Evolutionary conservation across 1,140 invertebrate genomes (phyloP).

Genomic region (Drosophila kepulauana): DNA sequence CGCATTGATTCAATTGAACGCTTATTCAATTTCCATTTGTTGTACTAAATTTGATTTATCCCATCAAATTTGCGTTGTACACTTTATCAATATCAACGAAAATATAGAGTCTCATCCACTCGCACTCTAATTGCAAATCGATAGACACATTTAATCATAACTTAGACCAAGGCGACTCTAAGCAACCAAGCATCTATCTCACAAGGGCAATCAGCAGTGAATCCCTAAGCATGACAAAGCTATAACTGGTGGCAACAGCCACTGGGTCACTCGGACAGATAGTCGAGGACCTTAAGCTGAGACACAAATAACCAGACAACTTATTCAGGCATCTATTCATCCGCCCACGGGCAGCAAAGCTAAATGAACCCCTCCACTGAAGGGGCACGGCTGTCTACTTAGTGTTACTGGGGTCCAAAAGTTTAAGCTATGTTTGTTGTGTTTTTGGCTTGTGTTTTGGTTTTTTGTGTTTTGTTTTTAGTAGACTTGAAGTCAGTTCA

Average conservation of each 20-base stretch:
- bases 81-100: slow-evolving; percentile 41
- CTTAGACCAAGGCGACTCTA: slow-evolving; percentile 29
- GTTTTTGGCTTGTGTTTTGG: slow-evolving; percentile 11
- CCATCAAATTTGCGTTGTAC: slow-evolving; percentile 43
- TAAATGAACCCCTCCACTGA: slow-evolving; percentile 16
- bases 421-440: slow-evolving; percentile 28
- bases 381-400: slow-evolving; percentile 41
- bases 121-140: slow-evolving; percentile 70
- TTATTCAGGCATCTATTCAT: slow-evolving; percentile 27
- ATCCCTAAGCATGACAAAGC: slow-evolving; percentile 80
- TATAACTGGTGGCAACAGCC: slow-evolving; percentile 57
- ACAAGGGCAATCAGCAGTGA: slow-evolving; percentile 75
- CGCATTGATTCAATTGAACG: slow-evolving; percentile 12
- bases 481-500: slow-evolving; percentile 57
- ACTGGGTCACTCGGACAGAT: slow-evolving; percentile 29
- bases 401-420: slow-evolving; percentile 23
- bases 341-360: slow-evolving; percentile 29
- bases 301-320: slow-evolving; percentile 43
- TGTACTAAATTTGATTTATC: slow-evolving; percentile 29
- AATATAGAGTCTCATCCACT: slow-evolving; percentile 1
- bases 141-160: slow-evolving; percentile 68
- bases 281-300: slow-evolving; percentile 31
- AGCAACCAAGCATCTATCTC: slow-evolving; percentile 58
- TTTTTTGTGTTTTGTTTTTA: slow-evolving; percentile 42
- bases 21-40: slow-evolving; percentile 38